phyloP scores from a whole-genome alignment of 2,113 vertebrate genomes.

The Theristicus caerulescens region DNA sequence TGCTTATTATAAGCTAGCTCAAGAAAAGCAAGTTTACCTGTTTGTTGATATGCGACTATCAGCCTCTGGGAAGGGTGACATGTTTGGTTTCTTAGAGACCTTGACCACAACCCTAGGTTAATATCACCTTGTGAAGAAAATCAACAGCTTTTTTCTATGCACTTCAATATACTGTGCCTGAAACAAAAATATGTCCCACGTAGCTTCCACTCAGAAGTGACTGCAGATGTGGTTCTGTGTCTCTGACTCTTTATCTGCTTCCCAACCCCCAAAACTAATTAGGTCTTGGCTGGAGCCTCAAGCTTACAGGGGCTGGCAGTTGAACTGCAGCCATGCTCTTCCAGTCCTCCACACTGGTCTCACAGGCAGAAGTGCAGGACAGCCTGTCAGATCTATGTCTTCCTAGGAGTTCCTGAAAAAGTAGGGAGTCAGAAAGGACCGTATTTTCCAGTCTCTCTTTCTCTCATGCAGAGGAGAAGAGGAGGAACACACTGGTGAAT shows the following conservation, averaged over 20 bases:
- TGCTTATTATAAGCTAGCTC: neutral
- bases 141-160: neutral
- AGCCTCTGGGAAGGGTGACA: neutral
- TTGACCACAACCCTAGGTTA: neutral
- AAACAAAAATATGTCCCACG: accelerated
- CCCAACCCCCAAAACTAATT: neutral
- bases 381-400: neutral
- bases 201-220: neutral
- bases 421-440: neutral
- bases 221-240: neutral
- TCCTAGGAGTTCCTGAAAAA: neutral
- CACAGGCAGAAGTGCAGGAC: neutral
- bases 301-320: neutral
- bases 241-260: neutral
- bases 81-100: neutral
- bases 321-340: neutral
- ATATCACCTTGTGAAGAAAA: neutral
- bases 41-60: neutral
- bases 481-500: neutral
- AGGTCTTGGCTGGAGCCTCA: neutral
- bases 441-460: neutral
- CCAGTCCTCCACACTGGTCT: neutral
- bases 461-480: neutral
- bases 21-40: neutral
- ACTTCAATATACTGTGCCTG: neutral